Percentiles rank a stretch among this genome's conserved stretches.
Conservation (phyloP, 2,888 invertebrate species). For the Meghimatium bilineatum region DNA sequence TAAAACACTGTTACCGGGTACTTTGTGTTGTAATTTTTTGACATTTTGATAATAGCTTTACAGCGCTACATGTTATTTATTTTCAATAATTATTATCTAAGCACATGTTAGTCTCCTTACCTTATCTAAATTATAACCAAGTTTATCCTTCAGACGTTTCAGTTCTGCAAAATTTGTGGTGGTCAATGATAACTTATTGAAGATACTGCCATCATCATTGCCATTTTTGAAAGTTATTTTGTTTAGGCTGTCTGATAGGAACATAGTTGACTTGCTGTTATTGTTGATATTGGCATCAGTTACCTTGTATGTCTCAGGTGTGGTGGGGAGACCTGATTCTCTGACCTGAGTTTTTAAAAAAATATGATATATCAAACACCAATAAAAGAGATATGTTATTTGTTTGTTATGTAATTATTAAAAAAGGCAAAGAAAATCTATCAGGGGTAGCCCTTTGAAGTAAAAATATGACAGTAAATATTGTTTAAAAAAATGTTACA, state of each 20-base stretch:
- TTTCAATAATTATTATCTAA: not conserved
- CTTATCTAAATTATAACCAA: constrained; percentile 42
- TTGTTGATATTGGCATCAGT: constrained; percentile 32
- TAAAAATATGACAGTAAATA: no score
- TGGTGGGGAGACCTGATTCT: constrained; percentile 4
- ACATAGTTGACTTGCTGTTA: constrained; percentile 28
- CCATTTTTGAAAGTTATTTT: not conserved
- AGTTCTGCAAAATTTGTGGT: constrained; percentile 86
- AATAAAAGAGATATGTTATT: not conserved
- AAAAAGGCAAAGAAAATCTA: no score
- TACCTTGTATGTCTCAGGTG: not conserved
- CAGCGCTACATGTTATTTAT: no score
- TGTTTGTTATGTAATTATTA: no score
- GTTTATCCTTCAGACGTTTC: constrained; percentile 79
- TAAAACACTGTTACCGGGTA: no score
- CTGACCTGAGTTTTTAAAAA: constrained; percentile 3
- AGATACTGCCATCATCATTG: not conserved
- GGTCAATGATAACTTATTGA: constrained; percentile 10
- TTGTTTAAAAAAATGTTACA: no score
- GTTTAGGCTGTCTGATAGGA: constrained; percentile 45
- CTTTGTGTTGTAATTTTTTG: no score
- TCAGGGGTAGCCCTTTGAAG: no score
- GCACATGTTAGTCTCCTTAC: not conserved
- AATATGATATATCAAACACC: not conserved
- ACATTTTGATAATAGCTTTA: no score